Percentiles rank a stretch among this genome's conserved stretches.
These are phyloP conservation scores for Epinotia bilunana DNA, from an alignment of 2,888 invertebrate genomes.

Conservation along the genomic window DNA sequence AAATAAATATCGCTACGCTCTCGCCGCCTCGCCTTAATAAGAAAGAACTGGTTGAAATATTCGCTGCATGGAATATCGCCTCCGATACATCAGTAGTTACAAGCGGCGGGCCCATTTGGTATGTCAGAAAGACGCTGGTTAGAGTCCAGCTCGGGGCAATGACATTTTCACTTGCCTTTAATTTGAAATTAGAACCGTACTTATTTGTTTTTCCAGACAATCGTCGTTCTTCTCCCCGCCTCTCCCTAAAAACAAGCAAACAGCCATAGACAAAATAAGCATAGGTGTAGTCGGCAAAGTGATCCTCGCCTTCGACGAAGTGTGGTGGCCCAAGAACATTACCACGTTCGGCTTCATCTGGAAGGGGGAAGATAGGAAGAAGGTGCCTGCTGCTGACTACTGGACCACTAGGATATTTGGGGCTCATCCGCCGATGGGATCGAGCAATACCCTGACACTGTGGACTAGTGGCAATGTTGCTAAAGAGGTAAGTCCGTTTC, in stretches of 20 bases:
- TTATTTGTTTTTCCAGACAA: constrained; percentile 56
- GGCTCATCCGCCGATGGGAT: constrained; percentile 48
- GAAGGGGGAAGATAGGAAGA: constrained; percentile 53
- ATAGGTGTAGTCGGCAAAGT: constrained; percentile 89
- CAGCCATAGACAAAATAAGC: constrained; percentile 83
- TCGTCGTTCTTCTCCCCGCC: constrained; percentile 82
- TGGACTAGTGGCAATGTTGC: constrained; percentile 53
- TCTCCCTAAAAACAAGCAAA: constrained; percentile 80
- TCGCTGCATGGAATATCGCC: no score
- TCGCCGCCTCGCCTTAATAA: no score
- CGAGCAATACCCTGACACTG: constrained; percentile 49
- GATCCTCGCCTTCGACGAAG: constrained; percentile 84
- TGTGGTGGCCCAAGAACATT: constrained; percentile 85
- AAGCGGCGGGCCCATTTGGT: no score
- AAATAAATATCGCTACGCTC: no score
- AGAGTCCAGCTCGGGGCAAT: no score
- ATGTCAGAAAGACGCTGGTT: no score
- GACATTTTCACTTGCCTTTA: no score
- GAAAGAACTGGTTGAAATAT: no score
- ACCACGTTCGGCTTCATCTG: constrained; percentile 64
- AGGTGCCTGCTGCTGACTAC: constrained; percentile 45
- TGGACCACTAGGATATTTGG: constrained; percentile 52
- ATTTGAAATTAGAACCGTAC: background rate
- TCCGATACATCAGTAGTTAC: no score
- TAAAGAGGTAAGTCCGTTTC: constrained; percentile 56